Conservation (phyloP, 2,888 invertebrate genomes). For the Drosophila infuscata region DNA sequence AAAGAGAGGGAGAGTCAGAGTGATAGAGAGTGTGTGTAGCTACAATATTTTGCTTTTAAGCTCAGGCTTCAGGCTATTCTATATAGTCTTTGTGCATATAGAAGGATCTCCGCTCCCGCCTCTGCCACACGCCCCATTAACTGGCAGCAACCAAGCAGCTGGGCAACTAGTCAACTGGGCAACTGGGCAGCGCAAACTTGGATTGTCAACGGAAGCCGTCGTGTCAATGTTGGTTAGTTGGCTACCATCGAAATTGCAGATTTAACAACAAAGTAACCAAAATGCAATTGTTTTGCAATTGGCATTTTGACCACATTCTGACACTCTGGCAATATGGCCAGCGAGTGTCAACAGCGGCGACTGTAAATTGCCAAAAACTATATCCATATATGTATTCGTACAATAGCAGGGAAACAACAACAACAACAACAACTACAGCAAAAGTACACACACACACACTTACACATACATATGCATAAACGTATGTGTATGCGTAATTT, state of each 20-base stretch:
- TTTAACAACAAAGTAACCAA: slow-evolving; percentile 81
- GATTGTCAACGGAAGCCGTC: slow-evolving; percentile 74
- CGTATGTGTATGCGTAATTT: slow-evolving; percentile 58
- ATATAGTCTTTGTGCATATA: slow-evolving; percentile 56
- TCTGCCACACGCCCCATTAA: not conserved
- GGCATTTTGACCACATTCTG: slow-evolving; percentile 83
- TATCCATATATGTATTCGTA: slow-evolving; percentile 32
- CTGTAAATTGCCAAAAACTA: slow-evolving; percentile 76
- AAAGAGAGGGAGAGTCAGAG: not conserved
- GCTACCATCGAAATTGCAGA: slow-evolving; percentile 79
- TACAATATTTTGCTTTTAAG: slow-evolving; percentile 83
- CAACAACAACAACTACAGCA: not conserved
- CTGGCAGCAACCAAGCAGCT: slow-evolving; percentile 41
- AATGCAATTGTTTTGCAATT: slow-evolving; percentile 84
- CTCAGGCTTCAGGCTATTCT: slow-evolving; percentile 44
- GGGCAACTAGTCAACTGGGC: slow-evolving; percentile 7
- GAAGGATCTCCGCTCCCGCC: not conserved
- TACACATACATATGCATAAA: not conserved
- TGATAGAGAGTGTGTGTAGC: slow-evolving; percentile 10
- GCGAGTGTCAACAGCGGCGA: slow-evolving; percentile 70
- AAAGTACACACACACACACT: not conserved
- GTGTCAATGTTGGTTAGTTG: slow-evolving; percentile 69
- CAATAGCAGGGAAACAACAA: not conserved
- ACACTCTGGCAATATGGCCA: slow-evolving; percentile 73
- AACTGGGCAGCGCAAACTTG: slow-evolving; percentile 23